Evolutionary conservation across 2,113 vertebrate species (phyloP), one percentile per base, ranked within the genome.

Genomic region (Corythaeola cristata): DNA sequence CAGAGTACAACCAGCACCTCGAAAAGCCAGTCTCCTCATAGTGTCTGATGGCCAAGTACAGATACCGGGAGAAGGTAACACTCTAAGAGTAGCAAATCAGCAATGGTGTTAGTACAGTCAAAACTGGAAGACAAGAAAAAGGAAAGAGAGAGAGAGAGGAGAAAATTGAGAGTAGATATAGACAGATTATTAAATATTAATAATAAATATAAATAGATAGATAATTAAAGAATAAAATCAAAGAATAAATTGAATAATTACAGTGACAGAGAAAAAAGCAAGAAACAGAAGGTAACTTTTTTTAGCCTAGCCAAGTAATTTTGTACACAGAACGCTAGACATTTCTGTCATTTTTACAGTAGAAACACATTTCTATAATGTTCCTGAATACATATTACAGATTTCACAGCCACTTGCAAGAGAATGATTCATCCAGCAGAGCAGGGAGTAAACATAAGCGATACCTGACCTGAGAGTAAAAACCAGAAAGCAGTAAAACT

Each of bases 1-100:
- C 98, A 98, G 98, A 98, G 98, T 98, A 98, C 98, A 98, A 98
- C 98, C 98, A 98, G 98, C 98, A 95, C 98, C 98, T 98, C 98
- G 98, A 98, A 98, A 98, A 97, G 98, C 98, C 98, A 98, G 93
- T 93, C 98, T 98, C 98, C 98, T 98, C 98, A 98, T 98, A 92
- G 95, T 98, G 97, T 96, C 98, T 98, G 97, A 92, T 93, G 96
- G 97, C 80, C 97, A 98, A 98, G 96, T 67, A 98, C 97, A 97
- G 97, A 92, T 97, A 98, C 78, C 89, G 92, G 86, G 78, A 98
- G 97, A 98, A 97, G 92, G 85, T 53, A 97, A 96, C 85, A 67
- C 97, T 97, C 97, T 97, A 93, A 94, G 97, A 98, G 96, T 95
- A 96, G 88, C 97, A 97, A 97, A 88, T 95, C 98, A 97, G 82